Conservation (phyloP, 2,888 invertebrate genomes). For the Sussaba pulchella region DNA sequence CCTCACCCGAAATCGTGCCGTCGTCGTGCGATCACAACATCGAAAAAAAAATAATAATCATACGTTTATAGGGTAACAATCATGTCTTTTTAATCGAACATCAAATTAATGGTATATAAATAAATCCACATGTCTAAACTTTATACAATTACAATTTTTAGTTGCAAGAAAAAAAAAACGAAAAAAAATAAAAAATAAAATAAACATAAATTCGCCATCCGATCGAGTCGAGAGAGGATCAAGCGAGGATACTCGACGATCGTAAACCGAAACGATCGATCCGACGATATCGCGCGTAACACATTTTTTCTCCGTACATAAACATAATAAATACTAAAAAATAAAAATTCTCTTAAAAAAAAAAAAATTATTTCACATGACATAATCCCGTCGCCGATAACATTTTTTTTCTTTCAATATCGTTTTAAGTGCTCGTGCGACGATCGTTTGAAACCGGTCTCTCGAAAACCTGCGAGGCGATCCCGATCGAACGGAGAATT, state of each 20-base stretch:
- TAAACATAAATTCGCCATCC: constrained; percentile 24
- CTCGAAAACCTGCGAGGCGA: constrained; percentile 71
- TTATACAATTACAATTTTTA: constrained; percentile 78
- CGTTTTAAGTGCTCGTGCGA: constrained; percentile 40
- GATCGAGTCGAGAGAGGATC: constrained; percentile 41
- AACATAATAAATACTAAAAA: constrained; percentile 62
- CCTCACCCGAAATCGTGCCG: constrained; percentile 28
- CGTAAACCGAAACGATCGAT: constrained; percentile 50
- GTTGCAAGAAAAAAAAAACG: constrained; percentile 46
- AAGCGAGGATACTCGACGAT: constrained; percentile 17
- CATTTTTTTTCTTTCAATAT: constrained; percentile 46
- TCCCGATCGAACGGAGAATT: constrained; percentile 67
- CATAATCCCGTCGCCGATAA: constrained; percentile 56
- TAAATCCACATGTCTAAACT: constrained; percentile 79
- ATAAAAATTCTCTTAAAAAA: constrained; percentile 62
- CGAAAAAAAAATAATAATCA: constrained; percentile 34
- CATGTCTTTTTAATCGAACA: constrained; percentile 81
- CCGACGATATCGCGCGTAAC: constrained; percentile 44
- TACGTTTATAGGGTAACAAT: constrained; percentile 80
- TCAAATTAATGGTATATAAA: constrained; percentile 79
- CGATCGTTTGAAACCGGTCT: constrained; percentile 71
- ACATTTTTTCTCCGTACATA: constrained; percentile 56
- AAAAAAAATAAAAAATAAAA: no score
- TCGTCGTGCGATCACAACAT: constrained; percentile 23
- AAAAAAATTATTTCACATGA: constrained; percentile 59